Evolutionary conservation across 1,140 invertebrate genomes (phyloP), one percentile per base, ranked within the genome.

Genomic region (Drosophila takahashii): DNA sequence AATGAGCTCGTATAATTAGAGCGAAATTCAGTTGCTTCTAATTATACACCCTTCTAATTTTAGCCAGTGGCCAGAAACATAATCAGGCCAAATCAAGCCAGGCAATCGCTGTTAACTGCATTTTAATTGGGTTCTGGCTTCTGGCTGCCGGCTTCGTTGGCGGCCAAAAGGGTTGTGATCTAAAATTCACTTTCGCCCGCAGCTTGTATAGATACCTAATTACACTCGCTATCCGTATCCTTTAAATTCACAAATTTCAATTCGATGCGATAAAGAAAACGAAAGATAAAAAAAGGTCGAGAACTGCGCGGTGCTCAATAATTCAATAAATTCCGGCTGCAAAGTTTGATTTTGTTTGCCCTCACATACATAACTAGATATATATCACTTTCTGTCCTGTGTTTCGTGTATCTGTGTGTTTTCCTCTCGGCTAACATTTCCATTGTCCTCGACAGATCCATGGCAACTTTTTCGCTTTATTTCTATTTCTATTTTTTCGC

Each of bases 391-490:
- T 64, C 66, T 42, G 16, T 41, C 3, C 22, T 22, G 22, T 22
- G 18, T 60, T 15, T 59, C 32, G 26, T 32, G 29, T 42, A 39
- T 39, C 27, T 29, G 60, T 34, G 29, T 39, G 39, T 70, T 11
- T 54, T 9, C 15, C 5, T 52, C 27, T 69, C 39, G 16, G 62
- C 62, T 70, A 57, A 34, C 42, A 70, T 41, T 69, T 70, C 42
- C 51, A 57, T 70, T 70, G 64, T 70, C 66, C 65, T 70, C 51
- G 66, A 57, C 66, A 70, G 66, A 70, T 70, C 66, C 66, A 69
- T 70, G 42, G 50, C 50, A 70, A 69, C 50, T 48, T 70, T 70
- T 39, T 47, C 61, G 45, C 27, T 51, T 67, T 50, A 48, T 41
- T 64, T 50, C 27, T 42, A n/a, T 65, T 65, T 22, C 22, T 22